These are phyloP conservation scores for Tridacna crocea DNA, from an alignment of 2,888 invertebrate species.

Conservation along the genomic window DNA sequence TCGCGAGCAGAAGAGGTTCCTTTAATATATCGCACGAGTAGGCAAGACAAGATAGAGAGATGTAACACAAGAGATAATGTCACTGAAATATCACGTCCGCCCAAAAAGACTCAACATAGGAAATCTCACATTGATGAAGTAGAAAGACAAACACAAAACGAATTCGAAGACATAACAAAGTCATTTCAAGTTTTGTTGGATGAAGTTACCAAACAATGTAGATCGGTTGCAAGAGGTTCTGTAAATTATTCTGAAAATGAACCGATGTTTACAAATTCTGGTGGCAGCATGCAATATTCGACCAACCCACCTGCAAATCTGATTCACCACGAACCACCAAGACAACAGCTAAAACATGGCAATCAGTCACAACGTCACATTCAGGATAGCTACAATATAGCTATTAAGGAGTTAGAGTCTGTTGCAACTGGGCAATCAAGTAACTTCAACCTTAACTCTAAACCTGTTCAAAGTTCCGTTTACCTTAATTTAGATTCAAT, in stretches of 20 bases:
- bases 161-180: constrained; percentile 77
- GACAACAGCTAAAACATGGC: constrained; percentile 37
- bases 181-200: constrained; percentile 77
- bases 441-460: not conserved
- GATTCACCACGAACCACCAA: constrained; percentile 42
- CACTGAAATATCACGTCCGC: not conserved
- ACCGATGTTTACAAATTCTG: not conserved
- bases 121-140: constrained; percentile 63
- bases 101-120: constrained; percentile 20
- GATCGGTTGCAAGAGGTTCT: constrained; percentile 47
- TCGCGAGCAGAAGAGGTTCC: constrained; percentile 57
- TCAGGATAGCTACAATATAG: constrained; percentile 58
- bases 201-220: constrained; percentile 68
- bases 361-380: constrained; percentile 44
- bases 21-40: not conserved
- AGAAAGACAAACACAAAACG: constrained; percentile 73
- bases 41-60: constrained; percentile 5
- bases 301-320: constrained; percentile 47
- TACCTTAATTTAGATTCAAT: constrained; percentile 51
- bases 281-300: constrained; percentile 16
- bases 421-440: constrained; percentile 42
- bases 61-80: not conserved
- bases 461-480: constrained; percentile 46
- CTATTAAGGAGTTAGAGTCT: constrained; percentile 59
- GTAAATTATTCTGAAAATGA: constrained; percentile 16